These are phyloP conservation scores for Diadromus collaris DNA, from an alignment of 2,888 invertebrate genomes.

Conservation along the genomic window DNA sequence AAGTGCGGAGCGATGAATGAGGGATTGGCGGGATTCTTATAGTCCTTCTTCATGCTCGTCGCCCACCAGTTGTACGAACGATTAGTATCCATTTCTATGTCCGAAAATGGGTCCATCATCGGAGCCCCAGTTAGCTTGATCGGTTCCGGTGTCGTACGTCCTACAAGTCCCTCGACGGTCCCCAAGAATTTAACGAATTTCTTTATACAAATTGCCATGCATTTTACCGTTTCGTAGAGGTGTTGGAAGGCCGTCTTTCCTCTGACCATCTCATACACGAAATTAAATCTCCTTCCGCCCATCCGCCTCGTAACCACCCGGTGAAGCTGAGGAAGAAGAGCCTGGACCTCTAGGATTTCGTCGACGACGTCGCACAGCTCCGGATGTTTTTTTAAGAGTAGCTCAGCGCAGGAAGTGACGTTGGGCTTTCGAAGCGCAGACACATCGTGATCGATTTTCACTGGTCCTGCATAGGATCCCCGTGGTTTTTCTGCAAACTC, in stretches of 20 bases:
- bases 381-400: slow-evolving; percentile 17
- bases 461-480: neutral
- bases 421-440: neutral
- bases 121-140: too few relatives aligned
- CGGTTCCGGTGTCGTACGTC: neutral
- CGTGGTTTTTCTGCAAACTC: neutral
- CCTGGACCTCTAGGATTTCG: slow-evolving; percentile 22
- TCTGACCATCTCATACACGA: neutral
- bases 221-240: slow-evolving; percentile 5
- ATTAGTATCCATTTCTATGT: neutral
- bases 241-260: slow-evolving; percentile 11
- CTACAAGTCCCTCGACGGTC: neutral
- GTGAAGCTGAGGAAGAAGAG: slow-evolving; percentile 1
- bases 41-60: neutral
- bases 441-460: neutral
- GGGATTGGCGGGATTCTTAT: neutral
- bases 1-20: neutral
- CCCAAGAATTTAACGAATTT: slow-evolving; percentile 31
- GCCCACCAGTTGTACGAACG: neutral
- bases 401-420: slow-evolving; percentile 4
- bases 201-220: slow-evolving; percentile 8
- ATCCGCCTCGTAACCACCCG: neutral
- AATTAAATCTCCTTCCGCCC: slow-evolving; percentile 26
- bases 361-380: slow-evolving; percentile 37
- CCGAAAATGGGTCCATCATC: neutral